Evolutionary conservation across 1,140 invertebrate genomes (phyloP).

Genomic region (Atopsyche davidsoni): DNA sequence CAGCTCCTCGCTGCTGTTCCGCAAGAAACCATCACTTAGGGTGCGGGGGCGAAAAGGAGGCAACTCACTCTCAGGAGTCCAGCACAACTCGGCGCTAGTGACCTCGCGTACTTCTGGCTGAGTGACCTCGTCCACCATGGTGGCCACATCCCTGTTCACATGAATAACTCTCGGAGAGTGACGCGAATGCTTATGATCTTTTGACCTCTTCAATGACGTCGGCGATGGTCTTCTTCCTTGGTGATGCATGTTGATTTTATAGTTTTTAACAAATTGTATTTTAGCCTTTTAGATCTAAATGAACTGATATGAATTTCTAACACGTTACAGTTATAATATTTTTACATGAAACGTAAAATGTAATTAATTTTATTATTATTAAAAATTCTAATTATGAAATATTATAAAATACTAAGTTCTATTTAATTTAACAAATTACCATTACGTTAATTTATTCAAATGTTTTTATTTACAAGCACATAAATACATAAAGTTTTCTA

Average conservation of each 20-base stretch:
- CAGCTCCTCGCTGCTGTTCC: slow-evolving; percentile 46
- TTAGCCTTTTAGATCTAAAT: no score
- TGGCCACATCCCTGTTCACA: slow-evolving; percentile 46
- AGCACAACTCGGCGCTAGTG: slow-evolving; percentile 28
- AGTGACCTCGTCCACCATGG: slow-evolving; percentile 41
- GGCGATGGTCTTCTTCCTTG: slow-evolving; percentile 22
- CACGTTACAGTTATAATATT: no score
- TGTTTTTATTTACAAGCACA: no score
- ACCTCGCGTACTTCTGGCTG: slow-evolving; percentile 12
- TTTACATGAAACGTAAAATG: no score
- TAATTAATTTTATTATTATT: no score
- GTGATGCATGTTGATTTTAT: slow-evolving; percentile 26
- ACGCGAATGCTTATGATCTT: slow-evolving; percentile 33
- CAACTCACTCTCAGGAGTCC: slow-evolving; percentile 31
- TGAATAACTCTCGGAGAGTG: slow-evolving; percentile 45
- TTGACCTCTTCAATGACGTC: slow-evolving; percentile 17
- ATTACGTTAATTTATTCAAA: no score
- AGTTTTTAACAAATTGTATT: no score
- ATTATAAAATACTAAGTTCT: no score
- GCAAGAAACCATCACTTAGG: slow-evolving; percentile 46
- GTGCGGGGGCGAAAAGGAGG: slow-evolving; percentile 40
- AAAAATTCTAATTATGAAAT: no score
- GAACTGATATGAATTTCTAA: no score
- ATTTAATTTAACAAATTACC: no score
- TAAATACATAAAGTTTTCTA: no score